Conservation (phyloP, 2,888 invertebrate species). For the Rhingia campestris region DNA sequence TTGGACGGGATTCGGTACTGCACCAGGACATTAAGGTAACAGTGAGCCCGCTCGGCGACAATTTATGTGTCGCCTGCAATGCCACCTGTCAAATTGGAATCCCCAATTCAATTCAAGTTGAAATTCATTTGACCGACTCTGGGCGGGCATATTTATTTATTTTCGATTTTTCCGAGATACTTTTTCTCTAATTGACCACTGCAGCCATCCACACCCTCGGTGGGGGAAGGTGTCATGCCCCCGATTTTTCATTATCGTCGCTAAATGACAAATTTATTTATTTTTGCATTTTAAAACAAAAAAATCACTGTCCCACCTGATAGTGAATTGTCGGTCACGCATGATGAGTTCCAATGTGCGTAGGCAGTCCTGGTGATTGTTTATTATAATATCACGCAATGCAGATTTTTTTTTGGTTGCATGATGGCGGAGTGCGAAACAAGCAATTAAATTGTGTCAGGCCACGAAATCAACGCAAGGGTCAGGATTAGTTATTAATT, state of each 20-base stretch:
- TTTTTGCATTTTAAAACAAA: slow-evolving; percentile 27
- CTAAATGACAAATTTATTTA: slow-evolving; percentile 69
- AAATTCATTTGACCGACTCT: slow-evolving; percentile 75
- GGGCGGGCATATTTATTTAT: slow-evolving; percentile 63
- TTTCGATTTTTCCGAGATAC: slow-evolving; percentile 66
- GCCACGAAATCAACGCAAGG: slow-evolving; percentile 52
- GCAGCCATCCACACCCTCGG: not conserved
- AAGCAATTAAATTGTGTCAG: slow-evolving; percentile 56
- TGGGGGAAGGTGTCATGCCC: not conserved
- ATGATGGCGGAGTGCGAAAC: slow-evolving; percentile 50
- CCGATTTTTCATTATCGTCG: slow-evolving; percentile 48
- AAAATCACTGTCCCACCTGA: slow-evolving; percentile 30
- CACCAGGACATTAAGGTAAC: slow-evolving; percentile 21
- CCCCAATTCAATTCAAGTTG: slow-evolving; percentile 78
- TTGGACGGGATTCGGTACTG: too few species aligned
- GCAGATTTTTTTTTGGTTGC: slow-evolving; percentile 14
- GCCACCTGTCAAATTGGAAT: slow-evolving; percentile 78
- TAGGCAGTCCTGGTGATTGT: slow-evolving; percentile 25
- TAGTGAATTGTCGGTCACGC: slow-evolving; percentile 69
- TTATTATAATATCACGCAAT: slow-evolving; percentile 43
- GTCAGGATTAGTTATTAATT: slow-evolving; percentile 28
- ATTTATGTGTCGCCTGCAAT: slow-evolving; percentile 72
- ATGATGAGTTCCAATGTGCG: slow-evolving; percentile 56
- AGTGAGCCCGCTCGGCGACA: slow-evolving; percentile 46
- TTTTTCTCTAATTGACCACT: slow-evolving; percentile 68